Conservation (phyloP, 2,113 vertebrate genomes). For the Irena cyanogastra region DNA sequence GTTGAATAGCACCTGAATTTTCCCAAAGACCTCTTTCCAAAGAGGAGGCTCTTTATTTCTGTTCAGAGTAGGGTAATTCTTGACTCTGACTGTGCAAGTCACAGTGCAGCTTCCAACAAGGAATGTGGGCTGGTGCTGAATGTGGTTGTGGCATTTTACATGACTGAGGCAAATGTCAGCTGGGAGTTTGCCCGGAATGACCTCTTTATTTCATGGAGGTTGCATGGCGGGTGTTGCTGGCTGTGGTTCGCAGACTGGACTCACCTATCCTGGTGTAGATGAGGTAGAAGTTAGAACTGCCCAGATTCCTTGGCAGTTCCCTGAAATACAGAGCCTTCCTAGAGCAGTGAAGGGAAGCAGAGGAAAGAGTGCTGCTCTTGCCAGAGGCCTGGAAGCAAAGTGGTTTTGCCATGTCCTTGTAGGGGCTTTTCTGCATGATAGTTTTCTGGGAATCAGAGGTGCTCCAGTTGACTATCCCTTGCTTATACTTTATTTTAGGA, state of each 20-base stretch:
- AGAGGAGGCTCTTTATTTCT: not conserved
- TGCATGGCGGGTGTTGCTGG: rapidly evolving
- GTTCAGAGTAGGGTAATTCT: not conserved
- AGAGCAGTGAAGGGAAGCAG: not conserved
- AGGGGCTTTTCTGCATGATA: not conserved
- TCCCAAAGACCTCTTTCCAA: not conserved
- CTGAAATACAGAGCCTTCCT: not conserved
- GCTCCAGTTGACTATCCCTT: not conserved
- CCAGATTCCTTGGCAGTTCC: not conserved
- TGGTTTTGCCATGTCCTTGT: not conserved
- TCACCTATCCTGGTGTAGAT: not conserved
- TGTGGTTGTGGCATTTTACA: not conserved
- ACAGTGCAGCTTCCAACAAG: not conserved
- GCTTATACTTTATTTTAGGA: not conserved
- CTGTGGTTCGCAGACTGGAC: not conserved
- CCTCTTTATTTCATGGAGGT: not conserved
- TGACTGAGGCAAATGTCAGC: not conserved
- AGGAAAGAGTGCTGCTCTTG: not conserved
- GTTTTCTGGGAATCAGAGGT: not conserved
- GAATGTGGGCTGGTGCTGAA: not conserved
- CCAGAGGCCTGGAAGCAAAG: not conserved
- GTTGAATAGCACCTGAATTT: not conserved
- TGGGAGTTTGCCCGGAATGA: not conserved
- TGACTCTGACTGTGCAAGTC: not conserved
- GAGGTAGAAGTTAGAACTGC: not conserved